phyloP scores from a whole-genome alignment of 2,113 vertebrate species.

The Bolborhynchus lineola region DNA sequence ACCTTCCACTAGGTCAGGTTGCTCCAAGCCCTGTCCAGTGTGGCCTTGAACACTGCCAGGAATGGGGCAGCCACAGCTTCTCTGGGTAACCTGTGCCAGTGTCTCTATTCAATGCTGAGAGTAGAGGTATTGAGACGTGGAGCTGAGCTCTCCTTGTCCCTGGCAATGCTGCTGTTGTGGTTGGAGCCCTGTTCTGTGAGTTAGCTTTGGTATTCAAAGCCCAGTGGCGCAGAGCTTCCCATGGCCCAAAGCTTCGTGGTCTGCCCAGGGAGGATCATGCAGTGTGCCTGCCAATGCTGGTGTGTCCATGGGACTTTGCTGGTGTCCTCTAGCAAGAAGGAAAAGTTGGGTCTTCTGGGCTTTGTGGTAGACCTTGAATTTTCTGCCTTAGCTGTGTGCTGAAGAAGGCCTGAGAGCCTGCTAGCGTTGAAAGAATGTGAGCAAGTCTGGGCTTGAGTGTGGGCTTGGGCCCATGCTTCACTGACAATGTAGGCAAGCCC shows the following conservation, averaged over 20 bases:
- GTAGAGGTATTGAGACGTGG: background rate
- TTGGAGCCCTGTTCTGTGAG: no score
- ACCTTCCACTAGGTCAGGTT: background rate
- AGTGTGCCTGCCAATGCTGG: fast-evolving
- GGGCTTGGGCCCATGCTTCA: background rate
- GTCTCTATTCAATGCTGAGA: background rate
- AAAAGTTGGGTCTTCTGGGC: background rate
- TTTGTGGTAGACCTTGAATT: background rate
- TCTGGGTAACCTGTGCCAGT: background rate
- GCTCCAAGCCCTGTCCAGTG: background rate
- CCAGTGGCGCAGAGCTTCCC: background rate
- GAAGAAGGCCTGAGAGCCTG: background rate
- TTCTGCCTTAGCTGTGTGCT: background rate
- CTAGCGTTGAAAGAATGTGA: background rate
- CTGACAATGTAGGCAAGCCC: background rate
- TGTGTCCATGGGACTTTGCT: fast-evolving
- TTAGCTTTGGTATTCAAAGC: fast-evolving
- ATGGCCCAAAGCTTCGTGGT: background rate
- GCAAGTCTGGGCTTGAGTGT: constrained; percentile 37
- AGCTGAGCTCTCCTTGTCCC: background rate
- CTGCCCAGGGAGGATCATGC: background rate
- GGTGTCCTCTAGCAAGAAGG: background rate
- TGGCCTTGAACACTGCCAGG: background rate
- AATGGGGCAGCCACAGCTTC: background rate
- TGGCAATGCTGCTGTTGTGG: fast-evolving